A percentile compares a stretch with the other conserved stretches of the same genome.
phyloP scores from a whole-genome alignment of 37 sponge, comb jelly and placozoan genomes.

The Hexactinellida sp. region DNA sequence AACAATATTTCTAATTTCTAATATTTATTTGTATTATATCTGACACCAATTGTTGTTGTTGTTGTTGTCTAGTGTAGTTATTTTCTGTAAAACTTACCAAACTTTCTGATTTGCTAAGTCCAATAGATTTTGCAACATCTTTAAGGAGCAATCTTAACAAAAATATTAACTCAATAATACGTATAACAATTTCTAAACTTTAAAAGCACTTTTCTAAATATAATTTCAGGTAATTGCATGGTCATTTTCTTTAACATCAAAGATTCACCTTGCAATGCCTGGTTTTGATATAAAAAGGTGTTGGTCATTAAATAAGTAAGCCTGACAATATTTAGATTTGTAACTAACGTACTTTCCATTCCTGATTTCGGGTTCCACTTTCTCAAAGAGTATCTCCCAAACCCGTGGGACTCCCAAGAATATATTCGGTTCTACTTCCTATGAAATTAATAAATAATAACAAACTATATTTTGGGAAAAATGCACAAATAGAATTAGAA shows the following conservation, averaged over 20 bases:
- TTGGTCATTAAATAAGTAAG: not conserved
- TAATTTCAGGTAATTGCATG: too few relatives aligned
- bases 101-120: not conserved
- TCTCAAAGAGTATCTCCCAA: conserved; percentile 87
- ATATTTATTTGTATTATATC: too few relatives aligned
- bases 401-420: conserved; percentile 96
- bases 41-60: too few relatives aligned
- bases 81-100: not conserved
- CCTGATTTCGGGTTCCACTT: conserved; percentile 30
- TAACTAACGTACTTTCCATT: not conserved
- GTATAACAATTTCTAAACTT: not conserved
- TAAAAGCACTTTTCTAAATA: not conserved
- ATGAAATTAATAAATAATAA: not conserved
- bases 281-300: too few relatives aligned
- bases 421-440: conserved; percentile 79
- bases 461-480: too few relatives aligned
- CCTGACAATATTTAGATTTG: not conserved
- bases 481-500: not conserved
- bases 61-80: too few relatives aligned
- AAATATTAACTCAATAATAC: not conserved
- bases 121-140: not conserved
- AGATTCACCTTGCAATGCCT: too few relatives aligned
- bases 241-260: too few relatives aligned
- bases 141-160: not conserved
- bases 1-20: too few relatives aligned